Conservation (phyloP, 1,140 invertebrate species). For the Achatina immaculata region DNA sequence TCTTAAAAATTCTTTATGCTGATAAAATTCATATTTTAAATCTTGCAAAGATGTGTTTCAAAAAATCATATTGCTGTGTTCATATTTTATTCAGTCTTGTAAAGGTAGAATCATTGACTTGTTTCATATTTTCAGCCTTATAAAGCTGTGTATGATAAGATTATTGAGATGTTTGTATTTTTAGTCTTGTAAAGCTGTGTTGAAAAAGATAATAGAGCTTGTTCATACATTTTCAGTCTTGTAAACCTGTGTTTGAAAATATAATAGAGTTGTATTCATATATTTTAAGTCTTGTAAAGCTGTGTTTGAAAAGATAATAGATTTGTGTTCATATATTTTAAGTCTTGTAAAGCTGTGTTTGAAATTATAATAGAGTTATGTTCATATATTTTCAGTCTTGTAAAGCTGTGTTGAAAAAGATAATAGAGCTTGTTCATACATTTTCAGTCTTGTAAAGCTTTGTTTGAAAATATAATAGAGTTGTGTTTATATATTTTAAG, state of each 20-base stretch:
- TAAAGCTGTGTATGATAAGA: constrained; percentile 98
- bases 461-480: too few relatives aligned
- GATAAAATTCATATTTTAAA: neutral
- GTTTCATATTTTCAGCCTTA: constrained; percentile 80
- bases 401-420: neutral
- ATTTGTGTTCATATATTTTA: too few relatives aligned
- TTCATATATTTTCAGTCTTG: neutral
- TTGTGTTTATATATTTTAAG: too few relatives aligned
- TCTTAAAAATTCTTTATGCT: too few relatives aligned
- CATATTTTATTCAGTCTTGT: too few relatives aligned
- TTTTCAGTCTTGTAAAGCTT: too few relatives aligned
- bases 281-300: too few relatives aligned
- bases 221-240: neutral
- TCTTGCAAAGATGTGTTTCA: neutral
- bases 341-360: too few relatives aligned
- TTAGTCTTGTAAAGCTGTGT: neutral
- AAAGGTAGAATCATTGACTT: too few relatives aligned
- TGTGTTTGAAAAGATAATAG: too few relatives aligned
- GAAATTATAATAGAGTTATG: neutral
- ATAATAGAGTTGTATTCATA: too few relatives aligned
- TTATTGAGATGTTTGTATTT: constrained; percentile 81
- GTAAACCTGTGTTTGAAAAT: too few relatives aligned
- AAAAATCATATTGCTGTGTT: neutral
- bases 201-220: neutral
- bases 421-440: neutral